phyloP scores from a whole-genome alignment of 1,140 invertebrate genomes.

The Lordiphosa mommai region DNA sequence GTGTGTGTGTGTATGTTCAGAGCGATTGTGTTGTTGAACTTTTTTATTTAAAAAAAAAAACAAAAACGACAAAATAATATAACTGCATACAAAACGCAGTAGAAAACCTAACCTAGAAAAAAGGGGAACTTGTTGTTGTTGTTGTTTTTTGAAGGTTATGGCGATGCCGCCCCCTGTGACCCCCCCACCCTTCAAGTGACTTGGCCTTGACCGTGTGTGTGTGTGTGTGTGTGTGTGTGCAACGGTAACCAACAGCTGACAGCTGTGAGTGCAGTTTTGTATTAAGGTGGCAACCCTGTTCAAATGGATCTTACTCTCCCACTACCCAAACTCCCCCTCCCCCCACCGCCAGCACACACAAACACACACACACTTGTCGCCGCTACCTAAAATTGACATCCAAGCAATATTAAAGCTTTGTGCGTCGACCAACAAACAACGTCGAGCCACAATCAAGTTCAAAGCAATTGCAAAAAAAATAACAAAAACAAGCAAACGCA shows the following conservation, averaged over 20 bases:
- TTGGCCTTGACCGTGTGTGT: slow-evolving; percentile 69
- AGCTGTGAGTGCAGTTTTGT: slow-evolving; percentile 57
- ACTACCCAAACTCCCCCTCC: slow-evolving; percentile 9
- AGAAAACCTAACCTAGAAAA: slow-evolving; percentile 58
- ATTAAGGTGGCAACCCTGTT: slow-evolving; percentile 48
- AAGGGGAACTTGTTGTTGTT: slow-evolving; percentile 6
- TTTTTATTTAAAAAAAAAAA: slow-evolving; percentile 10
- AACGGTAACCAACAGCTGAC: slow-evolving; percentile 68
- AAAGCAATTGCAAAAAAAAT: slow-evolving; percentile 55
- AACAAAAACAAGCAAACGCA: slow-evolving; percentile 8
- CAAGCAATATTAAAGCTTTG: slow-evolving; percentile 23
- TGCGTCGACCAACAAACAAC: slow-evolving; percentile 21
- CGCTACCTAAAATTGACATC: neutral
- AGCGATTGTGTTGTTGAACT: slow-evolving; percentile 3
- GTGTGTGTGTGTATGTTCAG: neutral
- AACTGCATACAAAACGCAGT: slow-evolving; percentile 25
- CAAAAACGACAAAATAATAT: slow-evolving; percentile 11
- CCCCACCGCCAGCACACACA: slow-evolving; percentile 19
- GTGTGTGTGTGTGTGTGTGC: slow-evolving; percentile 16
- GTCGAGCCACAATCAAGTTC: slow-evolving; percentile 55
- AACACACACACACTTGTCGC: slow-evolving; percentile 8
- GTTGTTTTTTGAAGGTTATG: slow-evolving; percentile 64
- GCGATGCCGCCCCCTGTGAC: slow-evolving; percentile 18
- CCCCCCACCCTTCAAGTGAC: slow-evolving; percentile 16
- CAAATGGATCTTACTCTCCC: slow-evolving; percentile 18